Conservation (phyloP, 2,797 vertebrate species). For the Cryptoprocta ferox region DNA sequence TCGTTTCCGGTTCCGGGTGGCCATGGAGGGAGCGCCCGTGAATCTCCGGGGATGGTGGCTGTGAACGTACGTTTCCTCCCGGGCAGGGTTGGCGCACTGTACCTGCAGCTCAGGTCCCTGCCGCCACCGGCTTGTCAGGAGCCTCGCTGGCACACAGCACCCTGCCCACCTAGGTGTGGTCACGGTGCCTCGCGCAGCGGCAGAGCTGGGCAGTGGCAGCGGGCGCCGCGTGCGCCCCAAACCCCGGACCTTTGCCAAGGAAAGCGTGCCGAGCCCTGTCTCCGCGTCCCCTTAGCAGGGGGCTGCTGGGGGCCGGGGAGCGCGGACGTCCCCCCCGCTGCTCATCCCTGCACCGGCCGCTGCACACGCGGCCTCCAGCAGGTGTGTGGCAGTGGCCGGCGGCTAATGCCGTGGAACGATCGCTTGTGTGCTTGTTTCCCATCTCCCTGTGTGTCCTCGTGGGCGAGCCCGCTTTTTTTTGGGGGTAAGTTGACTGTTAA, state of each 20-base stretch:
- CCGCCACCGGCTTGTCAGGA: background rate
- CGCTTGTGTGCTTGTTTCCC: fast-evolving
- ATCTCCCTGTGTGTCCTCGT: background rate
- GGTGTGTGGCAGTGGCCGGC: fast-evolving
- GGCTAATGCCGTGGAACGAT: fast-evolving
- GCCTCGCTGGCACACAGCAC: background rate
- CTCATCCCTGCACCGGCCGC: fast-evolving
- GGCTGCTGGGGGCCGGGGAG: background rate
- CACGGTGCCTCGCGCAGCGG: too few species aligned
- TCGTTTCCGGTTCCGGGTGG: background rate
- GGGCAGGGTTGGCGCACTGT: fast-evolving
- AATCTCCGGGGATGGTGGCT: background rate
- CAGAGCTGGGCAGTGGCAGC: background rate
- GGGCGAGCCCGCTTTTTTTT: background rate
- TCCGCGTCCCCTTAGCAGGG: background rate
- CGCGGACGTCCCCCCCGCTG: background rate
- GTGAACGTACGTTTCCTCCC: background rate
- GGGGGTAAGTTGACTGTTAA: background rate
- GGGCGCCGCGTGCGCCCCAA: background rate
- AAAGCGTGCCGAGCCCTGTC: background rate
- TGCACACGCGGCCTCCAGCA: background rate
- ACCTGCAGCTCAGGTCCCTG: background rate
- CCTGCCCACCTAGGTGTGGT: background rate
- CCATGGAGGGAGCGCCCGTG: fast-evolving
- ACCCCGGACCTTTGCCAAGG: background rate